These are phyloP conservation scores for Oceanodroma leucorhoa DNA, from an alignment of 2,797 vertebrate genomes.

Conservation along the genomic window DNA sequence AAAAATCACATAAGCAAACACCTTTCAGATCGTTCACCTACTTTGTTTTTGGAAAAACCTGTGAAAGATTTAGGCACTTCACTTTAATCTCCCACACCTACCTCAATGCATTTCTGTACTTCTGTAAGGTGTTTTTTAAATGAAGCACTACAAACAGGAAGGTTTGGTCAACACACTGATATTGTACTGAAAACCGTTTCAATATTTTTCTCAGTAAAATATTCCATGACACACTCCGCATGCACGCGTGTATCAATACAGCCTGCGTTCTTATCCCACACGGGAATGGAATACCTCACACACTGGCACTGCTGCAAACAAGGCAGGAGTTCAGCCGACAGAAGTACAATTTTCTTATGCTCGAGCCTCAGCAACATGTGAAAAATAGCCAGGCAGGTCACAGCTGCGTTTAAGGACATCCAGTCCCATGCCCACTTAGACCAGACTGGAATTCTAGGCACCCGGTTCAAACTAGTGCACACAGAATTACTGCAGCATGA, in stretches of 20 bases:
- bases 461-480: not conserved
- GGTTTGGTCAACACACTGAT: not conserved
- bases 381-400: not conserved
- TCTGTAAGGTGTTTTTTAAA: not conserved
- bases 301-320: not conserved
- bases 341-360: not conserved
- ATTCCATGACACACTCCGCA: not conserved
- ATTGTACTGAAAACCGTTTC: not conserved
- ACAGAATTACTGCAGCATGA: not conserved
- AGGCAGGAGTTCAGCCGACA: not conserved
- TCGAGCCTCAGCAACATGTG: not conserved
- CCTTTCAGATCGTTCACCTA: rapidly evolving
- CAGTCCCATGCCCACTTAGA: not conserved
- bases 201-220: not conserved
- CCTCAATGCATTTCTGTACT: rapidly evolving
- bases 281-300: not conserved
- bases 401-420: not conserved
- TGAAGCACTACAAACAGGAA: not conserved
- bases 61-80: not conserved
- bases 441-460: not conserved
- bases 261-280: not conserved
- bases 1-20: not conserved
- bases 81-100: not conserved
- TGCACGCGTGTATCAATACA: rapidly evolving
- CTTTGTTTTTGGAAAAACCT: not conserved